These are phyloP conservation scores for Enteromius trimaculatus DNA, from an alignment of 2,797 vertebrate genomes.

Conservation along the genomic window DNA sequence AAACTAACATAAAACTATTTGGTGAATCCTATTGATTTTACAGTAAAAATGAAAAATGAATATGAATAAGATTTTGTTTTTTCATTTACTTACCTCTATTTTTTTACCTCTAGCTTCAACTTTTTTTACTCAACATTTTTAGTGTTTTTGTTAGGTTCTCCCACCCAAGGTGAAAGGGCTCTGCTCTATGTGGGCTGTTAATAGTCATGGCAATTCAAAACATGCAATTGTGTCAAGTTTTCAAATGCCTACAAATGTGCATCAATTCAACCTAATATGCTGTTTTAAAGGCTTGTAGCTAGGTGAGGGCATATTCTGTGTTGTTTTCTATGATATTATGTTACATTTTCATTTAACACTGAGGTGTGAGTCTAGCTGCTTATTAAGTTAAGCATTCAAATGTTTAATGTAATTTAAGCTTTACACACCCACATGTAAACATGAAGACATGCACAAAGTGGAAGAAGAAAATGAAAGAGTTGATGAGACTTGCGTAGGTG, in stretches of 20 bases:
- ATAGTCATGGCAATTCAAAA: conserved; percentile 32
- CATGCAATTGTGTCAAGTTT: conserved; percentile 25
- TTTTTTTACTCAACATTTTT: background rate
- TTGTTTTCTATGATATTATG: conserved; percentile 11
- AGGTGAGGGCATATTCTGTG: background rate
- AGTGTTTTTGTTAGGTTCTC: background rate
- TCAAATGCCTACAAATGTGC: conserved; percentile 9
- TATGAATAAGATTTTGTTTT: background rate
- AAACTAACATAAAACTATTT: background rate
- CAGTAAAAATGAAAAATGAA: background rate
- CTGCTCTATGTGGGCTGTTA: conserved; percentile 18
- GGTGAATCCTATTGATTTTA: background rate
- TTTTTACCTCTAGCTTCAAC: background rate
- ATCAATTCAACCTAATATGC: background rate
- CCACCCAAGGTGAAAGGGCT: conserved; percentile 28
- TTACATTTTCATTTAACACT: conserved; percentile 20
- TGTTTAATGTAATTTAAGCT: conserved; percentile 46
- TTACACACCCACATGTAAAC: conserved; percentile 42
- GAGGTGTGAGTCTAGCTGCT: background rate
- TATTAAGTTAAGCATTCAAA: conserved; percentile 20
- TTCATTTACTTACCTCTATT: background rate
- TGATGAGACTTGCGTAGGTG: conserved; percentile 79
- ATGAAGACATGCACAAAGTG: conserved; percentile 45
- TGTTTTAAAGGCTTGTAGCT: background rate
- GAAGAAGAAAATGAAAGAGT: conserved; percentile 62